Evolutionary conservation across 2,113 vertebrate genomes (phyloP).

Genomic region (Genyomyrus donnyi): DNA sequence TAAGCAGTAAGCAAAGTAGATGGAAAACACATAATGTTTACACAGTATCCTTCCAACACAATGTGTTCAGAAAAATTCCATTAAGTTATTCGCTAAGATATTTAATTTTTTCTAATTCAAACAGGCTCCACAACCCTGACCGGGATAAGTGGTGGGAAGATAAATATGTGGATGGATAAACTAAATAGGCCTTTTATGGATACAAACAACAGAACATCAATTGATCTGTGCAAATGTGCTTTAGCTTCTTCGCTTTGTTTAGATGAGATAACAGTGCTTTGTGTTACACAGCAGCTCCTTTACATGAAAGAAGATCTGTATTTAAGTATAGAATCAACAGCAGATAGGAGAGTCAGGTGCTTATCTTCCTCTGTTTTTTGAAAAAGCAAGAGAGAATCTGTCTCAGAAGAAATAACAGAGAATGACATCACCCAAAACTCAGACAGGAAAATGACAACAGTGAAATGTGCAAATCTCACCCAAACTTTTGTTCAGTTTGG

Average conservation of each 20-base stretch:
- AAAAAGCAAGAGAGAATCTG: neutral
- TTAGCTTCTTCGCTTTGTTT: neutral
- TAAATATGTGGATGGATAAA: neutral
- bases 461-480: neutral
- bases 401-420: neutral
- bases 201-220: neutral
- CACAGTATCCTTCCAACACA: neutral
- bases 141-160: neutral
- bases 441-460: neutral
- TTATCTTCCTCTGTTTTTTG: neutral
- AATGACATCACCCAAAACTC: neutral
- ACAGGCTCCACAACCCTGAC: neutral
- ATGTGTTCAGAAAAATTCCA: neutral
- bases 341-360: neutral
- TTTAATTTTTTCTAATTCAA: neutral
- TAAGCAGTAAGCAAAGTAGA: neutral
- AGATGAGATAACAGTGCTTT: neutral
- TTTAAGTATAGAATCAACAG: neutral
- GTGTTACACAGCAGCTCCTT: neutral
- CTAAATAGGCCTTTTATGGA: neutral
- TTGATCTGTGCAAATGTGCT: neutral
- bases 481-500: neutral
- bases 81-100: neutral
- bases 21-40: neutral
- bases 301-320: neutral